These are phyloP conservation scores for Hofmannophila pseudospretella DNA, from an alignment of 2,888 invertebrate genomes.

Conservation along the genomic window DNA sequence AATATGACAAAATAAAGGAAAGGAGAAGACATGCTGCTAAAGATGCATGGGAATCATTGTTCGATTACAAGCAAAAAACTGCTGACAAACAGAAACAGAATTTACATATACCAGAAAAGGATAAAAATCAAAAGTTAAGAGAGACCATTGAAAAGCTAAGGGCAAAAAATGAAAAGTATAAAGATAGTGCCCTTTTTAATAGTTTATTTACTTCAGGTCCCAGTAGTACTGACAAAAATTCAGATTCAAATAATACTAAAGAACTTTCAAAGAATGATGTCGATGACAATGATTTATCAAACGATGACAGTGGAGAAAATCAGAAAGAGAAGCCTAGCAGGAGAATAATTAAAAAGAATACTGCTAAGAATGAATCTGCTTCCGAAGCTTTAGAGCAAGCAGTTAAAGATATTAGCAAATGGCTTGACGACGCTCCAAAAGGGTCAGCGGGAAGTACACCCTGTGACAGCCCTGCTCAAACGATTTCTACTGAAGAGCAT, in stretches of 20 bases:
- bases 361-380: constrained; percentile 76
- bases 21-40: constrained; percentile 73
- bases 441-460: constrained; percentile 87
- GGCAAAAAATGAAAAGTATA: constrained; percentile 79
- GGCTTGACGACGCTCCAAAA: constrained; percentile 91
- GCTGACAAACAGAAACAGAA: constrained; percentile 57
- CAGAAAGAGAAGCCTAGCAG: constrained; percentile 45
- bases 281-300: constrained; percentile 27
- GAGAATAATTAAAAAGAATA: constrained; percentile 60
- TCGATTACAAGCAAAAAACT: constrained; percentile 63
- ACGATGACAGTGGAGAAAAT: constrained; percentile 33
- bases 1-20: constrained; percentile 80
- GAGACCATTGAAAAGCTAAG: constrained; percentile 82
- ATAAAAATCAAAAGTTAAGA: constrained; percentile 69
- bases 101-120: constrained; percentile 55
- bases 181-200: constrained; percentile 51
- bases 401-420: constrained; percentile 91
- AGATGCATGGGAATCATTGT: constrained; percentile 66
- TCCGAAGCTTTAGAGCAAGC: constrained; percentile 80
- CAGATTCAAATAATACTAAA: constrained; percentile 34
- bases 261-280: constrained; percentile 32
- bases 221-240: constrained; percentile 33
- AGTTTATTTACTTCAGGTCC: constrained; percentile 45
- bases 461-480: constrained; percentile 85
- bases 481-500: constrained; percentile 80